Base-by-base conservation (phyloP, 2,113 vertebrate species). In the Astur gentilis region DNA sequence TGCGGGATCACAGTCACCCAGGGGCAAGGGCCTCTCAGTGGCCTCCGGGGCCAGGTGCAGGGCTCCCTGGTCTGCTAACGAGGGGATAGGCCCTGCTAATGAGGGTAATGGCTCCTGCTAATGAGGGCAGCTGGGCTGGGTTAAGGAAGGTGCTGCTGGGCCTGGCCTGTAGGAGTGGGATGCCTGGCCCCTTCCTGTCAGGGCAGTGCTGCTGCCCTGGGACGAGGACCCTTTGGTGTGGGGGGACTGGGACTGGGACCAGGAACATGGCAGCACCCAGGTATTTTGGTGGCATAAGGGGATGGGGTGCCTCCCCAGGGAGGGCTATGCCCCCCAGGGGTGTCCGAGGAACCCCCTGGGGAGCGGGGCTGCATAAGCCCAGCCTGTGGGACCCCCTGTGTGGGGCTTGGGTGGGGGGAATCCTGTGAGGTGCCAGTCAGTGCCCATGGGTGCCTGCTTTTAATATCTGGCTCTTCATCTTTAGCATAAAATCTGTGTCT, bases 221-320 rank as follows among this genome's bases (percentile, higher is more conserved):
- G 34, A 8, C 0, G 3, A 29, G 45, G 31, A 8, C 8, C 29
- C 7, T 27, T n/a, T 7, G 1, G 34, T 0, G 0, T 1, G 20
- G 16, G 36, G 23, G 3, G 32, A 4, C 1, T 0, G 1, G 18
- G 70, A 4, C 1, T 0, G 0, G 15, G 45, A 21, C 19, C 45
- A 11, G 45, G 70, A 40, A 11, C 1, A 0, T 6, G n/a, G 75
- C 16, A 4, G 81, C 44, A 47, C 4, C 7, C 38, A 31, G 70
- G 61, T 38, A 11, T 9, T 13, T 32, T 2, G 9, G 16, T 0
- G 6, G 27, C 3, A 3, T 7, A 0, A 8, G 49, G 42, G 20
- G 8, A 40, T 2, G 18, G 42, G 31, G 32, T 22, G 34, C 8
- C 10, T 29, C 14, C 14, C 9, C 1, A 1, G 42, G 31, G 49